These are phyloP conservation scores for Physella acuta DNA, from an alignment of 1,140 invertebrate species.

Conservation along the genomic window DNA sequence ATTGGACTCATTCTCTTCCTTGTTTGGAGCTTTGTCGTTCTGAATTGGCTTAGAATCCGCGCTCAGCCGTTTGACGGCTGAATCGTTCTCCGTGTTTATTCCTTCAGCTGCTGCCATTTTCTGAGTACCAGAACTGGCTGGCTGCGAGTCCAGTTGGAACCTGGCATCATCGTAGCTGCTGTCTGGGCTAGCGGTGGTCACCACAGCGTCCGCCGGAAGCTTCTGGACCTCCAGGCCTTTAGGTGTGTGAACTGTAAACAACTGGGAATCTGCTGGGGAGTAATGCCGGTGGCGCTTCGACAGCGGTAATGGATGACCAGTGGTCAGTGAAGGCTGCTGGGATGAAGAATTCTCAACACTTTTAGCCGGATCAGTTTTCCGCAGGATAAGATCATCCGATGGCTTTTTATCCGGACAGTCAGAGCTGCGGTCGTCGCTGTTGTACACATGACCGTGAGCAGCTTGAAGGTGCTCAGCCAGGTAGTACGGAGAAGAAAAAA, in stretches of 20 bases:
- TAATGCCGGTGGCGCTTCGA: background rate
- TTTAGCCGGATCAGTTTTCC: background rate
- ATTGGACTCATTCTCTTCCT: slow-evolving; percentile 21
- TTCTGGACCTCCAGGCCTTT: slow-evolving; percentile 27
- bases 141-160: background rate
- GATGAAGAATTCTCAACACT: background rate
- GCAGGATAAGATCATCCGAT: no score
- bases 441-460: slow-evolving; percentile 14
- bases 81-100: slow-evolving; percentile 14
- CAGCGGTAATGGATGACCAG: background rate
- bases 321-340: background rate
- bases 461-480: slow-evolving; percentile 24
- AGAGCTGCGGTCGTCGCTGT: background rate
- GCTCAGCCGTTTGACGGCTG: background rate
- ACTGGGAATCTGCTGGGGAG: background rate
- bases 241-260: slow-evolving; percentile 26
- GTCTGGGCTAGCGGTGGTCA: slow-evolving; percentile 43
- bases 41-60: background rate
- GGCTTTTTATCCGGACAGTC: background rate
- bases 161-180: slow-evolving; percentile 41
- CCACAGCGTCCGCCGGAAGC: slow-evolving; percentile 39
- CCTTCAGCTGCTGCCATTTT: background rate
- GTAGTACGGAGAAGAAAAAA: slow-evolving; percentile 16
- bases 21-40: background rate
- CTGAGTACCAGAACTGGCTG: background rate